These are phyloP conservation scores for Trinectes maculatus DNA, from an alignment of 2,113 vertebrate genomes.

Conservation along the genomic window DNA sequence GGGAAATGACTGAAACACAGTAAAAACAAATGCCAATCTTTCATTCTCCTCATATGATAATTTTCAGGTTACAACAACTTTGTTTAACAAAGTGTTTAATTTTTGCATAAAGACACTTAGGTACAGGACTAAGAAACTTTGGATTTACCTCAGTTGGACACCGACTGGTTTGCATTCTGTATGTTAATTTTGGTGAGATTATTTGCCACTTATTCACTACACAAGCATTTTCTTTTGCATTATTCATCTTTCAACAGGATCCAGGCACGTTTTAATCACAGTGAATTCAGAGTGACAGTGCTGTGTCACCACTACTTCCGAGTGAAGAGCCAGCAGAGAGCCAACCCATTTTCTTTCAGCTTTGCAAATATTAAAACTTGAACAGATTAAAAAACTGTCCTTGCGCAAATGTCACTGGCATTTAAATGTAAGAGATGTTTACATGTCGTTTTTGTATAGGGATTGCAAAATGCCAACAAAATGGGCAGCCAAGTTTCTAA, in stretches of 20 bases:
- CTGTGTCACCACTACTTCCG: conserved; percentile 68
- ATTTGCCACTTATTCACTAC: conserved; percentile 78
- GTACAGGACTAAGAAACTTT: conserved; percentile 37
- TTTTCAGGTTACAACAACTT: no score
- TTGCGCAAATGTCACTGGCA: conserved; percentile 69
- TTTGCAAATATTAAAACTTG: conserved; percentile 60
- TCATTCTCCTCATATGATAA: conserved; percentile 9
- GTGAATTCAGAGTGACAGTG: conserved; percentile 70
- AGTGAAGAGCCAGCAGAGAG: conserved; percentile 66
- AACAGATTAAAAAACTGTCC: conserved; percentile 75
- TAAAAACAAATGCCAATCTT: background rate
- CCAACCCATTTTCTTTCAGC: conserved; percentile 55
- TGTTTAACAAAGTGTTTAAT: conserved; percentile 2
- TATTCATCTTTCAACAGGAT: conserved; percentile 73
- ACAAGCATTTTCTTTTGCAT: conserved; percentile 70
- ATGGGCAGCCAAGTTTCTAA: conserved; percentile 32
- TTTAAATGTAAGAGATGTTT: conserved; percentile 72
- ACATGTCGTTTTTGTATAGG: conserved; percentile 62
- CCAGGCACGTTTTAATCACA: conserved; percentile 76
- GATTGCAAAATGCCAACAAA: conserved; percentile 58
- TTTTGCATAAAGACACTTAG: conserved; percentile 14
- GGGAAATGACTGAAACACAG: background rate
- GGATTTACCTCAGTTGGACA: conserved; percentile 62
- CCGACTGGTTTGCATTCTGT: conserved; percentile 65
- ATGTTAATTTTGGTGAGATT: conserved; percentile 75